Percentiles rank a stretch among this genome's conserved stretches.
Conservation (phyloP, 2,888 invertebrate genomes). For the Xylota segnis region DNA sequence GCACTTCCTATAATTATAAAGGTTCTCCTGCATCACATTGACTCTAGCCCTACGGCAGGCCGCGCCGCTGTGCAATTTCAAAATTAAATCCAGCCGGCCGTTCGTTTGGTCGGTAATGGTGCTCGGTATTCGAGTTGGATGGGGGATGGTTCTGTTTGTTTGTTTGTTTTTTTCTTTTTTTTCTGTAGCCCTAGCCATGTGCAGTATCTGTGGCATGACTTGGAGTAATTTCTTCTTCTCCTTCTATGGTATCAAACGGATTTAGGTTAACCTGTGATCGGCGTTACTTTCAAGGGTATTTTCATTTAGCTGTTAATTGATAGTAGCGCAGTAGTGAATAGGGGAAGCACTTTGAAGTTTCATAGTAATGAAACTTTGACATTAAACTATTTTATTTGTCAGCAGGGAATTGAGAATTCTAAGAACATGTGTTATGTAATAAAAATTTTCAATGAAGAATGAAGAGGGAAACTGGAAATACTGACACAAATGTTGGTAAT, state of each 20-base stretch:
- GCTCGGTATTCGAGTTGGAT: background rate
- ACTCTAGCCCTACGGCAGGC: conserved; percentile 26
- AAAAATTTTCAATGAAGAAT: conserved; percentile 17
- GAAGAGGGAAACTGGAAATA: background rate
- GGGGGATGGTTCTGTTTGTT: conserved; percentile 32
- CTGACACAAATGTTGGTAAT: conserved; percentile 17
- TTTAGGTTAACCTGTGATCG: conserved; percentile 66
- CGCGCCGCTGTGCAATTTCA: conserved; percentile 63
- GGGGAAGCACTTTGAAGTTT: conserved; percentile 33
- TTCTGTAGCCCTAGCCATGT: conserved; percentile 30
- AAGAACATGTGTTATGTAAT: conserved; percentile 53
- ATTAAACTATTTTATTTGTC: conserved; percentile 30
- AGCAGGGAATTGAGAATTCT: conserved; percentile 24
- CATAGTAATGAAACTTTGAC: conserved; percentile 32
- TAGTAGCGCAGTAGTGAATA: conserved; percentile 3
- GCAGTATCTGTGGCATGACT: conserved; percentile 61
- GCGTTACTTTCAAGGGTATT: conserved; percentile 57
- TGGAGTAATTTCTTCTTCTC: conserved; percentile 38
- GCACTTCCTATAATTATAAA: conserved; percentile 70
- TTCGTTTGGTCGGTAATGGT: background rate
- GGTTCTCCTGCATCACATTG: conserved; percentile 44
- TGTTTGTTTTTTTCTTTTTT: conserved; percentile 59
- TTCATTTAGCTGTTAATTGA: conserved; percentile 57
- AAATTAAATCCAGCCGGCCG: conserved; percentile 55
- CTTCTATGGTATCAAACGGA: conserved; percentile 32